These are phyloP conservation scores for Mechanitis messenoides DNA, from an alignment of 2,888 invertebrate species.

Conservation along the genomic window DNA sequence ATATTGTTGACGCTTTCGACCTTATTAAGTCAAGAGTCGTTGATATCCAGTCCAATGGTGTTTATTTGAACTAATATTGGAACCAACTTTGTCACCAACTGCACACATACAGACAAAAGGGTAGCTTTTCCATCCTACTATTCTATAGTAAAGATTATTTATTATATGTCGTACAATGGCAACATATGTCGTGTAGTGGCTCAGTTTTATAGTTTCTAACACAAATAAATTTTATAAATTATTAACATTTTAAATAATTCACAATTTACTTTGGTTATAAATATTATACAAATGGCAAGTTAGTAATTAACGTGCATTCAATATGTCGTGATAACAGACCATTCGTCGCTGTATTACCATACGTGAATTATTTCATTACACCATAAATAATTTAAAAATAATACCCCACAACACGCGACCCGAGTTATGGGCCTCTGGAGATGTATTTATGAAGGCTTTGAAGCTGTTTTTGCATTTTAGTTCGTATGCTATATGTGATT, in stretches of 20 bases:
- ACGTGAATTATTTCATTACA: conserved; percentile 71
- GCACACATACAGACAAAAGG: no score
- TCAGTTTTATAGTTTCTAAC: no score
- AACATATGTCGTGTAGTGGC: no score
- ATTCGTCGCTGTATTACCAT: conserved; percentile 67
- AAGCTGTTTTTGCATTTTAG: not conserved
- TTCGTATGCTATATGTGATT: not conserved
- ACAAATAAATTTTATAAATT: no score
- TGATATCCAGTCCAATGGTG: no score
- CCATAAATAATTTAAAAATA: conserved; percentile 73
- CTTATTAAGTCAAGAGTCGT: no score
- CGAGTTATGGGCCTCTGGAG: conserved; percentile 64
- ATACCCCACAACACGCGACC: conserved; percentile 65
- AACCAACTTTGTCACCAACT: no score
- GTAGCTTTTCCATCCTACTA: no score
- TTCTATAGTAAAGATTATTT: no score
- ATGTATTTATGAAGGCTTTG: conserved; percentile 39
- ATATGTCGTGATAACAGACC: conserved; percentile 55
- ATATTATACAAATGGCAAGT: conserved; percentile 24
- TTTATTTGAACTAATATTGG: no score
- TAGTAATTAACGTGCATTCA: conserved; percentile 33
- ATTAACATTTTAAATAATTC: not conserved
- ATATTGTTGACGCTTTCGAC: no score
- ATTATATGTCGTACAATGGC: no score
- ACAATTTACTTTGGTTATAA: conserved; percentile 5